Evolutionary conservation across 2,113 vertebrate species (phyloP), one percentile per base, ranked within the genome.

Genomic region (Strix aluco): DNA sequence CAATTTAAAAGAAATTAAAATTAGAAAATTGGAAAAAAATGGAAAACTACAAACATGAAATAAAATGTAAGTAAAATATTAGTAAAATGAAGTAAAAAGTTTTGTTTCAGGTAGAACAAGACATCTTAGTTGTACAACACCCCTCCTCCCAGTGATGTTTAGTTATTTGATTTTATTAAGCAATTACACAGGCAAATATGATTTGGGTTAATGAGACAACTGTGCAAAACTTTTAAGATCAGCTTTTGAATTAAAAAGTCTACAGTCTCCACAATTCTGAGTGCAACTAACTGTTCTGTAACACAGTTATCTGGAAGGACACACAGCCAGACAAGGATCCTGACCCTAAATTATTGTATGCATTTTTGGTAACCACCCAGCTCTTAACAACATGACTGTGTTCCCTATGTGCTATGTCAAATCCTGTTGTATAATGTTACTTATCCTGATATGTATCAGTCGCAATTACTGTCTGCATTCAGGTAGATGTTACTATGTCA

Each of bases 401-500:
- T 42, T 96, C 59, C 32, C 55, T 40, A 4, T 59, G 59, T 77
- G 75, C 78, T 92, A 4, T 66, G 55, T 95, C 91, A 95, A 95
- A 86, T 88, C 87, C 91, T 96, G 81, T 62, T 91, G 74, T 66
- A 94, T 89, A 73, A 82, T 72, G 78, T 85, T 92, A 46, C 91
- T 89, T 85, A 85, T 32, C 19, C 81, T 91, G 96, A 97, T 96
- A 91, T 0, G 1, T 70, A 97, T 96, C 97, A 94, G 92, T 94
- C 40, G 1, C 83, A 94, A 96, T 95, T 97, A 89, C 89, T 80
- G 92, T 89, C 96, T 96, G 81, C 78, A 77, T 85, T 92, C 73
- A 94, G 66, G 89, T 85, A 85, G 65, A 57, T 94, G 77, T 87
- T 94, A 77, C 86, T 95, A 89, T 96, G 95, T 95, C 95, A 90